phyloP scores from a whole-genome alignment of 2,888 invertebrate genomes.

The Cryptus viduatorius region DNA sequence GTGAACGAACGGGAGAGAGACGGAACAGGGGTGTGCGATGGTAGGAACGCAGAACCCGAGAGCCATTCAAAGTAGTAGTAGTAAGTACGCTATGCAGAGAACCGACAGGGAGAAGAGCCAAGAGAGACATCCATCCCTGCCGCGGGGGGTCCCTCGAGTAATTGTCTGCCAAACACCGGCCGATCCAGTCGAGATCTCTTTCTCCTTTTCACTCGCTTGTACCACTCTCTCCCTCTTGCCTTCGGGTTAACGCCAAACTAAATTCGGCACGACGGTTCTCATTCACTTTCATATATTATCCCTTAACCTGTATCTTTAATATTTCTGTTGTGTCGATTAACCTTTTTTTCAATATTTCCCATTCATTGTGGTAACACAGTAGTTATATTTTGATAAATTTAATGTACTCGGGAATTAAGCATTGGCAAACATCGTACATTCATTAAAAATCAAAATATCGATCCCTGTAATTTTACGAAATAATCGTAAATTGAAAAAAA shows the following conservation, averaged over 20 bases:
- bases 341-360: too few relatives aligned
- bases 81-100: conserved; percentile 52
- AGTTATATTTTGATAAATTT: too few relatives aligned
- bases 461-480: too few relatives aligned
- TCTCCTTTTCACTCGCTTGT: neutral
- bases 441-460: too few relatives aligned
- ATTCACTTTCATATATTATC: conserved; percentile 52
- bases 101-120: conserved; percentile 69
- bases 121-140: conserved; percentile 84
- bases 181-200: conserved; percentile 74
- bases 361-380: too few relatives aligned
- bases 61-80: conserved; percentile 57
- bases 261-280: conserved; percentile 79
- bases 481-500: too few relatives aligned
- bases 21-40: conserved; percentile 45
- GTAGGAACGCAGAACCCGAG: conserved; percentile 42
- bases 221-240: conserved; percentile 41
- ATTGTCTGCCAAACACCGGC: conserved; percentile 83
- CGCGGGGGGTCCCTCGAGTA: conserved; percentile 83
- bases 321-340: too few relatives aligned
- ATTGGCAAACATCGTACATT: too few relatives aligned
- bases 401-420: too few relatives aligned
- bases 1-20: conserved; percentile 17
- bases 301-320: too few relatives aligned
- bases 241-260: conserved; percentile 78